Conservation (phyloP, 2,113 vertebrate genomes). For the Syrrhaptes paradoxus region DNA sequence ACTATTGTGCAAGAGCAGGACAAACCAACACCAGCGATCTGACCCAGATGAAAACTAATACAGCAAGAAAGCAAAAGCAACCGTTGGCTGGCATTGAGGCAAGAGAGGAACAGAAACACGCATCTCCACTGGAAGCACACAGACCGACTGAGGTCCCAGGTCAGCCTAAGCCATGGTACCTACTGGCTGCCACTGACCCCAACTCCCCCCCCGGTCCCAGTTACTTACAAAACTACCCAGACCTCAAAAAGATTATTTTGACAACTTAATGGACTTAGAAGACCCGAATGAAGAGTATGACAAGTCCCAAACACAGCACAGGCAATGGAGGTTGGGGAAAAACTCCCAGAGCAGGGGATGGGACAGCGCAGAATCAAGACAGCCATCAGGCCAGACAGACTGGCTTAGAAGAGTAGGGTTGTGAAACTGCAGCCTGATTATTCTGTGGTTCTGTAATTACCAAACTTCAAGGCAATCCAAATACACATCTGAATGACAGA, state of each 20-base stretch:
- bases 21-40: background rate
- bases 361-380: background rate
- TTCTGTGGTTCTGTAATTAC: constrained; percentile 9
- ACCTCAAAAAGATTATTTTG: background rate
- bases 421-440: constrained; percentile 3
- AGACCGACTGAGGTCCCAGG: background rate
- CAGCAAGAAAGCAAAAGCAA: background rate
- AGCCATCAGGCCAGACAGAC: background rate
- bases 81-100: background rate
- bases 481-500: background rate
- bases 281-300: background rate
- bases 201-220: background rate
- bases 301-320: background rate
- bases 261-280: background rate
- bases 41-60: constrained; percentile 15
- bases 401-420: background rate
- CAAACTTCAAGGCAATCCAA: constrained; percentile 32
- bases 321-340: background rate
- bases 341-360: background rate
- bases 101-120: background rate
- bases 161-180: background rate
- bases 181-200: background rate
- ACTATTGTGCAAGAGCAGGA: constrained; percentile 11
- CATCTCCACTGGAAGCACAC: background rate
- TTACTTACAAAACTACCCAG: background rate